Evolutionary conservation across 2,797 vertebrate species (phyloP).

Genomic region (Leptatherina wallacei): DNA sequence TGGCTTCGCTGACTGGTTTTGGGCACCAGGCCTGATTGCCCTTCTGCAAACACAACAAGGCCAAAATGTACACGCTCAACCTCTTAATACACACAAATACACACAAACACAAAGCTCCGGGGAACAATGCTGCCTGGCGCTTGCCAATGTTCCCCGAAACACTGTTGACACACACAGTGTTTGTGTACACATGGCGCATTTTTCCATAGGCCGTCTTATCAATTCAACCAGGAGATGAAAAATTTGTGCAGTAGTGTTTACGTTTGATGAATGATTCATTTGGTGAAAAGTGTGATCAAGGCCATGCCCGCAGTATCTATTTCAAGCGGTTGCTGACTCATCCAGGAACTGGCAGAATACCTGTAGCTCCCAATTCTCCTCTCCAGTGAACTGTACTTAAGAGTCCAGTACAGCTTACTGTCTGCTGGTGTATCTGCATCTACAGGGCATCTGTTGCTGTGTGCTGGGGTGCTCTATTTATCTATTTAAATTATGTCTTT

Average conservation of each 20-base stretch:
- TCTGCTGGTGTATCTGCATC: conserved; percentile 22
- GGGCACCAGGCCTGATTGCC: conserved; percentile 76
- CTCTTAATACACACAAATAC: conserved; percentile 68
- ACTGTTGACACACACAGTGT: conserved; percentile 73
- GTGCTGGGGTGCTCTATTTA: conserved; percentile 3
- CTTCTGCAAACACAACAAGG: conserved; percentile 80
- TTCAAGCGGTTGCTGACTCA: conserved; percentile 79
- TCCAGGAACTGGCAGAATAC: conserved; percentile 64
- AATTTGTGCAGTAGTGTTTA: conserved; percentile 71
- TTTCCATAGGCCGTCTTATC: conserved; percentile 76
- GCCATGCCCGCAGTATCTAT: conserved; percentile 77
- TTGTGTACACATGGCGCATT: conserved; percentile 62
- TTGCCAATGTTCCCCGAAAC: conserved; percentile 67
- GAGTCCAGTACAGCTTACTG: conserved; percentile 23
- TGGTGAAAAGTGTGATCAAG: conserved; percentile 77
- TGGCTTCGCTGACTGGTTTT: conserved; percentile 71
- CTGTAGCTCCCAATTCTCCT: conserved; percentile 58
- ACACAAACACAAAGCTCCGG: conserved; percentile 68
- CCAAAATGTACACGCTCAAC: conserved; percentile 75
- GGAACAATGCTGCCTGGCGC: conserved; percentile 66
- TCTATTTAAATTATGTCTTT: conserved; percentile 16
- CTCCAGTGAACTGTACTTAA: conserved; percentile 59
- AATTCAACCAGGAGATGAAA: conserved; percentile 77
- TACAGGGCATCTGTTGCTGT: background rate
- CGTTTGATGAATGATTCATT: conserved; percentile 82